Conservation (phyloP, 2,888 invertebrate genomes). For the Tipula confusa region DNA sequence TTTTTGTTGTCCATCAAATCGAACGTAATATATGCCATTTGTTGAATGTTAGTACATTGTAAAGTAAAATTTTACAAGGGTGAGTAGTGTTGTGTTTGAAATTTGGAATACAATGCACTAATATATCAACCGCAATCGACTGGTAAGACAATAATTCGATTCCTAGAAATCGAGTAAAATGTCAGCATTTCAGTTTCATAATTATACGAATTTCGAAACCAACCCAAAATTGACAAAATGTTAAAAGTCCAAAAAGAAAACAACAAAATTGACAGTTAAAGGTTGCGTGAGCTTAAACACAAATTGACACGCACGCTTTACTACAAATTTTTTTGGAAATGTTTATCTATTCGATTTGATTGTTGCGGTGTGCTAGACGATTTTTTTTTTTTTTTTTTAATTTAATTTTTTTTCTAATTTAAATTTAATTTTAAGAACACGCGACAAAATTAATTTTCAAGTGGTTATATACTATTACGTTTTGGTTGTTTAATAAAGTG, state of each 20-base stretch:
- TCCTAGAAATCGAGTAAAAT: background rate
- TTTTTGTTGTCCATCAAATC: background rate
- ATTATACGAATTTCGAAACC: background rate
- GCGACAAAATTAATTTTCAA: slow-evolving; percentile 27
- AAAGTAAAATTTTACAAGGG: background rate
- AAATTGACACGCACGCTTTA: slow-evolving; percentile 31
- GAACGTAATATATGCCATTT: background rate
- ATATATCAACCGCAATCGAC: background rate
- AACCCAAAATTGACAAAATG: background rate
- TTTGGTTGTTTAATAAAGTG: background rate
- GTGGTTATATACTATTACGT: background rate
- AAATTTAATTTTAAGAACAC: slow-evolving; percentile 20
- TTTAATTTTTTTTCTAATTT: slow-evolving; percentile 8
- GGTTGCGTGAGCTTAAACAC: slow-evolving; percentile 31
- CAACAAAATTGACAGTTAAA: slow-evolving; percentile 30
- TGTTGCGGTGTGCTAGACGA: background rate
- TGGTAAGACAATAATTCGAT: background rate
- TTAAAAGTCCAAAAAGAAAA: background rate
- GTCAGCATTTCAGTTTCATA: background rate
- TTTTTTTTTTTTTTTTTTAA: background rate
- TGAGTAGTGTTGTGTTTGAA: background rate
- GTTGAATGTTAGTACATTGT: background rate
- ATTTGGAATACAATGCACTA: background rate
- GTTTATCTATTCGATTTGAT: background rate
- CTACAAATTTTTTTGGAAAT: slow-evolving; percentile 5